Evolutionary conservation across 2,888 invertebrate species (phyloP).

Genomic region (Heliconius erato): DNA sequence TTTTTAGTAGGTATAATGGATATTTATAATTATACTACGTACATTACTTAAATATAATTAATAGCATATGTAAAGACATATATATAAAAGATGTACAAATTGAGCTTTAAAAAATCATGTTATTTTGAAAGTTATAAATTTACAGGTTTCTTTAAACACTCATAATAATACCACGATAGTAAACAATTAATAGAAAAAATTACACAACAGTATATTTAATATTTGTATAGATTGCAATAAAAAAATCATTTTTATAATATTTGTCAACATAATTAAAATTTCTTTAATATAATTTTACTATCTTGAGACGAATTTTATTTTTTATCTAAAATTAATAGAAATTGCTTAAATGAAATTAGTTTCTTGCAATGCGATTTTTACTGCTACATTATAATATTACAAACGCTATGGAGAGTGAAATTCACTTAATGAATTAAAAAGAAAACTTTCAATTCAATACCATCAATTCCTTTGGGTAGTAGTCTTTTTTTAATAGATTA

Average conservation of each 20-base stretch:
- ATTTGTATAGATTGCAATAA: neutral
- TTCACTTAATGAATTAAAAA: neutral
- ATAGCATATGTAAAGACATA: no score
- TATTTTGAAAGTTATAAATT: neutral
- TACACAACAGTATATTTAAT: no score
- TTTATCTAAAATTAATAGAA: neutral
- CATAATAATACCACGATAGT: neutral
- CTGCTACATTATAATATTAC: neutral
- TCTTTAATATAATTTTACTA: neutral
- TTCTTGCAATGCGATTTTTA: neutral
- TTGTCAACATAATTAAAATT: neutral
- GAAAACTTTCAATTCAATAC: neutral
- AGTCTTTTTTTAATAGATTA: neutral
- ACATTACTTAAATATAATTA: no score
- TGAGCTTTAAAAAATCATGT: neutral
- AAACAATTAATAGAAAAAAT: neutral
- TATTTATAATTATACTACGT: no score
- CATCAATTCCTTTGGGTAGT: neutral
- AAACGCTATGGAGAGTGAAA: neutral
- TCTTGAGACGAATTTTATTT: neutral
- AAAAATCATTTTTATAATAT: neutral
- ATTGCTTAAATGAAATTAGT: neutral
- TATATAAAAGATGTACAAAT: neutral
- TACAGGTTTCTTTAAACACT: neutral
- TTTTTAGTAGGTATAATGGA: neutral